Conservation (phyloP, 2,888 invertebrate genomes). For the Acleris cristana region DNA sequence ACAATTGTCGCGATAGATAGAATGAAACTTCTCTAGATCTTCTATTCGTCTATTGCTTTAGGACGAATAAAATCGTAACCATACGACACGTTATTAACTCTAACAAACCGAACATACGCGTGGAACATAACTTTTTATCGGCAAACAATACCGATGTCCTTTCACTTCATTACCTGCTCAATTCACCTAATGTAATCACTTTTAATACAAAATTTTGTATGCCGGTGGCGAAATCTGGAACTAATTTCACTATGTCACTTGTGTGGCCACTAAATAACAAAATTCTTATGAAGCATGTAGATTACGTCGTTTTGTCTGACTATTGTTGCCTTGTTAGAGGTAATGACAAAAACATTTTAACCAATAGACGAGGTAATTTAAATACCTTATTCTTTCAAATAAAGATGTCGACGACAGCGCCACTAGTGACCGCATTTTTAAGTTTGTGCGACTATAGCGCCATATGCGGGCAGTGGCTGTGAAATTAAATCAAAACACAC, state of each 20-base stretch:
- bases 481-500: conserved; percentile 51
- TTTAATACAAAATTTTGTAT: conserved; percentile 20
- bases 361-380: too few relatives aligned
- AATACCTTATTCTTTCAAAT: too few relatives aligned
- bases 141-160: conserved; percentile 29
- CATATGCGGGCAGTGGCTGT: conserved; percentile 45
- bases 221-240: conserved; percentile 1
- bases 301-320: too few relatives aligned
- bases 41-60: too few relatives aligned
- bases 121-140: conserved; percentile 28
- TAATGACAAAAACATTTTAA: too few relatives aligned
- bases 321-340: background rate
- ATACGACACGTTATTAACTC: conserved; percentile 8
- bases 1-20: too few relatives aligned
- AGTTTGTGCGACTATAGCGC: conserved; percentile 37
- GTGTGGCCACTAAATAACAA: too few relatives aligned
- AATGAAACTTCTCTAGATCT: too few relatives aligned
- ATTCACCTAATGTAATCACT: conserved; percentile 43
- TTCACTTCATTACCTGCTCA: conserved; percentile 45
- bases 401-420: background rate
- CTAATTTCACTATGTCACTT: too few relatives aligned
- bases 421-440: conserved; percentile 1
- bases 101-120: conserved; percentile 32
- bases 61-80: background rate
- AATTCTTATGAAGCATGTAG: too few relatives aligned